Evolutionary conservation across 2,797 vertebrate genomes (phyloP).

Genomic region (Gymnoscopelus microlampas): DNA sequence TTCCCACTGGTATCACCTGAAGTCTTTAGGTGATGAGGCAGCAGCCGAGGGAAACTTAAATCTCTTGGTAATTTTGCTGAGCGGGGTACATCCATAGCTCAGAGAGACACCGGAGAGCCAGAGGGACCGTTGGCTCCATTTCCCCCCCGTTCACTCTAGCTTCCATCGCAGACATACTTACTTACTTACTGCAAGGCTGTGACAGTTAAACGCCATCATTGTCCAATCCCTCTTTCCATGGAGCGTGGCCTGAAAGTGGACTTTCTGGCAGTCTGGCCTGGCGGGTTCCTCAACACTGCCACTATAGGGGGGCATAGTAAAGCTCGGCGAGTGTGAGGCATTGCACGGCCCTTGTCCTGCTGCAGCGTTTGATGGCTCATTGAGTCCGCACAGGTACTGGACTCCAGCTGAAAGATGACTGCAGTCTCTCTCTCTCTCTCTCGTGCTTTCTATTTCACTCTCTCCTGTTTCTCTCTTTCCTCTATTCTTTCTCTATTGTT

Average conservation of each 20-base stretch:
- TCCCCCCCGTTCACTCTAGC: neutral
- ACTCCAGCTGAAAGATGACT: slow-evolving; percentile 75
- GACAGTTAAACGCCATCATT: slow-evolving; percentile 60
- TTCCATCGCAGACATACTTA: slow-evolving; percentile 47
- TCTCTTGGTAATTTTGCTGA: slow-evolving; percentile 33
- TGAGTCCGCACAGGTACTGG: slow-evolving; percentile 70
- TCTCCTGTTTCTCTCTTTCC: slow-evolving; percentile 29
- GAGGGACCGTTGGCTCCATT: neutral
- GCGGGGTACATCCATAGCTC: slow-evolving; percentile 37
- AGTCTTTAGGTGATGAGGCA: slow-evolving; percentile 24
- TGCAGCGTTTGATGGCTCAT: slow-evolving; percentile 70
- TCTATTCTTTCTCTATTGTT: neutral
- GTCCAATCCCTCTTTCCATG: slow-evolving; percentile 60
- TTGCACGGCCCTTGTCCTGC: slow-evolving; percentile 63
- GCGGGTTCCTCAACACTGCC: slow-evolving; percentile 46
- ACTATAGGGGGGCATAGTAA: slow-evolving; percentile 49
- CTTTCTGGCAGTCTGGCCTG: slow-evolving; percentile 54
- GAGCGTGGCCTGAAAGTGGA: slow-evolving; percentile 60
- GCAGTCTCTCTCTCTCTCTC: slow-evolving; percentile 69
- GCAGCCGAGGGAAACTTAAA: slow-evolving; percentile 19
- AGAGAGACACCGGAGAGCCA: slow-evolving; percentile 4
- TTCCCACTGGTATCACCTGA: neutral
- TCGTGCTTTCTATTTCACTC: neutral
- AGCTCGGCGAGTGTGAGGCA: slow-evolving; percentile 72
- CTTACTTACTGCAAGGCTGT: slow-evolving; percentile 54